These are phyloP conservation scores for Orthosia gothica DNA, from an alignment of 2,888 invertebrate genomes.

Conservation along the genomic window DNA sequence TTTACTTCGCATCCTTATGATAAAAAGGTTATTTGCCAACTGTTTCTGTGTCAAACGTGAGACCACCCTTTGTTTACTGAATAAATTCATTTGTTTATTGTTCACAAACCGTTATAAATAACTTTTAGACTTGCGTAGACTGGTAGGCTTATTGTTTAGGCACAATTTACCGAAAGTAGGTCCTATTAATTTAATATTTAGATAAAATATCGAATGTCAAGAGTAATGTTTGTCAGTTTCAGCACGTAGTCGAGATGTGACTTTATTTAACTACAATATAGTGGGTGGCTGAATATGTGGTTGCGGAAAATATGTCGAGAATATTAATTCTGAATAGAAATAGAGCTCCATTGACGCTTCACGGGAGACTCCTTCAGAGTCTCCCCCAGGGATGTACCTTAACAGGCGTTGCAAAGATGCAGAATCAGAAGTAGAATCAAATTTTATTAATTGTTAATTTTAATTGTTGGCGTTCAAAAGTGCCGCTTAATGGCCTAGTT, in stretches of 20 bases:
- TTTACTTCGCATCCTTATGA: background rate
- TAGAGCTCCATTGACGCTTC: background rate
- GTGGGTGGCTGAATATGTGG: background rate
- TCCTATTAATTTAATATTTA: background rate
- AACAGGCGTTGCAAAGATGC: too few relatives aligned
- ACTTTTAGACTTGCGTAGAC: slow-evolving; percentile 1
- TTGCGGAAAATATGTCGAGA: background rate
- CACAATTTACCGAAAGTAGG: background rate
- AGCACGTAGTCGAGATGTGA: background rate
- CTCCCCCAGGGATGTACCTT: too few relatives aligned
- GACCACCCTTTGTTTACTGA: background rate
- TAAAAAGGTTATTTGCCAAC: background rate
- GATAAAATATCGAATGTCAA: slow-evolving; percentile 4
- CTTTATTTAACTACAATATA: background rate
- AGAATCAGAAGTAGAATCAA: too few relatives aligned
- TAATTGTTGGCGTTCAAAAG: too few relatives aligned
- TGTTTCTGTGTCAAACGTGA: background rate
- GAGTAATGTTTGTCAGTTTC: slow-evolving; percentile 1
- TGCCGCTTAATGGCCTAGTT: too few relatives aligned
- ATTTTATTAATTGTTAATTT: too few relatives aligned
- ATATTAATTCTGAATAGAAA: slow-evolving; percentile 5
- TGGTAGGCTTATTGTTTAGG: background rate
- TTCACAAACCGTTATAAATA: background rate
- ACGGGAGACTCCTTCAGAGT: background rate
- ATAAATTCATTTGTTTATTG: background rate